phyloP scores from a whole-genome alignment of 1,140 invertebrate genomes.

The Araneus ventricosus region DNA sequence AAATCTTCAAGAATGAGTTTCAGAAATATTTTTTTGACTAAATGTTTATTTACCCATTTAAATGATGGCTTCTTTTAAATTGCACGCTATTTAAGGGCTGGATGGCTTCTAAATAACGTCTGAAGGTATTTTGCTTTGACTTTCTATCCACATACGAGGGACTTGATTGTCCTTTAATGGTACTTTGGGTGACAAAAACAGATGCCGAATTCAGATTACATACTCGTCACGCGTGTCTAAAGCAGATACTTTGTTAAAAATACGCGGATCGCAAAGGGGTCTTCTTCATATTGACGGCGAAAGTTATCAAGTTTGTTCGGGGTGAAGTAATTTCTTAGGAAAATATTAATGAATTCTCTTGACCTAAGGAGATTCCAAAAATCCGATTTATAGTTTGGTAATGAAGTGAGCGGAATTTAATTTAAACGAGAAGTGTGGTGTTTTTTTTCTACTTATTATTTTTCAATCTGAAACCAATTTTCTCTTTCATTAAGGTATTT shows the following conservation, averaged over 20 bases:
- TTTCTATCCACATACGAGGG: slow-evolving; percentile 37
- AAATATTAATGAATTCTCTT: no score
- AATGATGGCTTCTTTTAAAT: slow-evolving; percentile 70
- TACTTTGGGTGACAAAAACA: slow-evolving; percentile 70
- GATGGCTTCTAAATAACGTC: slow-evolving; percentile 29
- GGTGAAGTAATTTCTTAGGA: no score
- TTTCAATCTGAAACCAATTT: no score
- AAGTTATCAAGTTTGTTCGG: neutral
- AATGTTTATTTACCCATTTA: slow-evolving; percentile 73
- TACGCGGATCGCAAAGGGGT: neutral
- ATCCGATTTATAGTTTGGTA: no score
- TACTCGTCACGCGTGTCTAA: slow-evolving; percentile 40
- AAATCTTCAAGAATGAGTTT: neutral
- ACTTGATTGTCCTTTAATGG: slow-evolving; percentile 73
- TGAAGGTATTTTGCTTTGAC: slow-evolving; percentile 56
- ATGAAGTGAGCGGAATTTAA: no score
- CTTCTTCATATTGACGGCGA: neutral
- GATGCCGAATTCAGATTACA: slow-evolving; percentile 69
- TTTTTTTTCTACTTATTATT: no score
- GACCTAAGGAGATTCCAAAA: no score
- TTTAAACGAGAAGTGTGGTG: no score
- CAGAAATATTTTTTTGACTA: slow-evolving; percentile 37
- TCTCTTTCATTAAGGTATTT: no score
- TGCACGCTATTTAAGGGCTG: slow-evolving; percentile 63
- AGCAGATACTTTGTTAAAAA: slow-evolving; percentile 57